phyloP scores from a whole-genome alignment of 2,797 vertebrate genomes.

The Hemibagrus guttatus region DNA sequence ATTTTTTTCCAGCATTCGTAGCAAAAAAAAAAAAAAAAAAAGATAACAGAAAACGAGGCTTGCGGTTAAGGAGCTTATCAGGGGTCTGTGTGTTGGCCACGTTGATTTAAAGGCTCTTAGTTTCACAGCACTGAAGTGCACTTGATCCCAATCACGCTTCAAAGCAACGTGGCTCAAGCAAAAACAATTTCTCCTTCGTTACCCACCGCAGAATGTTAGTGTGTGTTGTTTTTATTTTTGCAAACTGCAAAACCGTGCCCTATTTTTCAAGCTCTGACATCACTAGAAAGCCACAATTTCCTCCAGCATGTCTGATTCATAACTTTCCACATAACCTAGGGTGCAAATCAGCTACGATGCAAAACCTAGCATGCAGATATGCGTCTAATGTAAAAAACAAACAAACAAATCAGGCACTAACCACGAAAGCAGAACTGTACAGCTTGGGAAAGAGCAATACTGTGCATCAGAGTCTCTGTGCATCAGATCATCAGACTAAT shows the following conservation, averaged over 20 bases:
- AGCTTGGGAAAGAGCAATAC: not conserved
- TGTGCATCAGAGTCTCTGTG: not conserved
- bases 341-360: not conserved
- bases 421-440: not conserved
- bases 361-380: not conserved
- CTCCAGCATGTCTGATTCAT: not conserved
- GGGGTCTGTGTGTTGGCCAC: not conserved
- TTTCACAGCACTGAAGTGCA: not conserved
- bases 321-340: not conserved
- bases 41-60: not conserved
- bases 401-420: not conserved
- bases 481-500: not conserved
- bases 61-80: not conserved
- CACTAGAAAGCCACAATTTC: not conserved
- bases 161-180: not conserved
- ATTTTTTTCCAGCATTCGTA: not conserved
- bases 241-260: not conserved
- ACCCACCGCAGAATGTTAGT: not conserved
- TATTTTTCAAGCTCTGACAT: not conserved
- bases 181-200: not conserved
- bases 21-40: not conserved
- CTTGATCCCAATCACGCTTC: conserved; percentile 16
- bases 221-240: not conserved
- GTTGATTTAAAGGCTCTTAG: not conserved
- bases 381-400: not conserved